Evolutionary conservation across 2,113 vertebrate species (phyloP), one percentile per base, ranked within the genome.

Genomic region (Microtus ochrogaster): DNA sequence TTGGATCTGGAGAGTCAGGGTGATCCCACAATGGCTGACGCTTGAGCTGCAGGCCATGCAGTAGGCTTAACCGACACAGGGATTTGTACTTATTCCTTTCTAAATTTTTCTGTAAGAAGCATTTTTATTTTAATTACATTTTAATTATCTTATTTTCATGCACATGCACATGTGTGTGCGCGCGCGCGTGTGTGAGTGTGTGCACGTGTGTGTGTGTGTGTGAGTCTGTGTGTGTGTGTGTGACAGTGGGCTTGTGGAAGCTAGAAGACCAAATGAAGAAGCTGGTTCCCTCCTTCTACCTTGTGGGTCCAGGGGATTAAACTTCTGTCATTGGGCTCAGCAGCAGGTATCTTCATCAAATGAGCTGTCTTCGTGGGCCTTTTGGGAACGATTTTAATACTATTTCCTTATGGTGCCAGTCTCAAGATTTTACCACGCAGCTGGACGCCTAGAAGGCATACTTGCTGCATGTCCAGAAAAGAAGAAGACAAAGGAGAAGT

Each of bases 151-250:
- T 70, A 36, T 70, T 16, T 70, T 2, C 14, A 7, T 70, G 68
- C 2, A 0, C 14, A 7, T 70, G 68, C 2, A 0, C 17, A 1
- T 68, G 65, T 2, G 0, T 2, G 11, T 14, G n/a, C n/a, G n/a
- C n/a, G n/a, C n/a, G n/a, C n/a, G 68, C 8, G 36, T 28, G 74
- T 36, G 66, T 68, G 66, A 33, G 66, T 36, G 30, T 36, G 70
- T n/a, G 70, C 10, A 7, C 39, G 19, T 39, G 36, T 72, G 36
- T 39, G 70, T 21, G 36, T 47, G 44, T 8, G 44, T 17, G 22
- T 47, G 41, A 47, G 47, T 47, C 47, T 21, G 17, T 47, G 26
- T 8, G 44, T 47, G 26, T 8, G 44, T 47, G 41, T 76, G n/a
- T 26, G 73, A 55, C 22, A 12, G 55, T 63, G 3, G 39, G 22